Conservation (phyloP, 2,113 vertebrate species). For the Amblyornis subalaris region DNA sequence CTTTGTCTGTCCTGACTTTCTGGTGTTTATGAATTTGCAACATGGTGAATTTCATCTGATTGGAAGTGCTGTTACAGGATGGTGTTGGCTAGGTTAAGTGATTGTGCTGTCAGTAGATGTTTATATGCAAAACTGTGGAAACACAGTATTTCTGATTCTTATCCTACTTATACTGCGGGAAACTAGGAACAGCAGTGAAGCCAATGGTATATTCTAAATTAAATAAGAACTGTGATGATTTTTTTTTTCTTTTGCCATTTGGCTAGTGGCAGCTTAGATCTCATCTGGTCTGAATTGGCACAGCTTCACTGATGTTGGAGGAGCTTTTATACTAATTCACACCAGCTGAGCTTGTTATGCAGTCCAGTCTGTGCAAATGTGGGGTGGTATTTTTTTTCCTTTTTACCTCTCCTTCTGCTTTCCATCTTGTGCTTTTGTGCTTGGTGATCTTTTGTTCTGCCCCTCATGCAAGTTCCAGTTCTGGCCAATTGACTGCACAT, state of each 20-base stretch:
- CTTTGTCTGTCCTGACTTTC: not conserved
- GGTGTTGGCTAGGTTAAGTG: not conserved
- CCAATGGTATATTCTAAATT: not conserved
- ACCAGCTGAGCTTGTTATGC: conserved; percentile 39
- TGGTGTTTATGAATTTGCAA: not conserved
- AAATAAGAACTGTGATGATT: not conserved
- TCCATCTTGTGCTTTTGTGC: not conserved
- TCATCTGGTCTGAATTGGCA: conserved; percentile 51
- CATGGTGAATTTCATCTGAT: not conserved
- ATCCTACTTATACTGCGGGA: not conserved
- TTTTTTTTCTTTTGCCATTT: not conserved
- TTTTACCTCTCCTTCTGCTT: conserved; percentile 50
- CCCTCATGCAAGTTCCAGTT: not conserved
- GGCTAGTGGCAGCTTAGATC: not conserved
- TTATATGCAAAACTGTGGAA: not conserved
- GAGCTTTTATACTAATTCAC: conserved; percentile 37
- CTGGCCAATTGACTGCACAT: not conserved
- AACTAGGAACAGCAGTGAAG: not conserved
- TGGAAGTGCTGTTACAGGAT: not conserved
- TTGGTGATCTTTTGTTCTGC: conserved; percentile 1
- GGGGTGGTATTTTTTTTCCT: not conserved
- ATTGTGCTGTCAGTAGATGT: not conserved
- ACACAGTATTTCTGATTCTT: not conserved
- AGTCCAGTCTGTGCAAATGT: not conserved
- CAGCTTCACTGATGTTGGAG: not conserved